Conservation (phyloP, 2,888 invertebrate genomes). For the Lepidocyrtoides sp. region DNA sequence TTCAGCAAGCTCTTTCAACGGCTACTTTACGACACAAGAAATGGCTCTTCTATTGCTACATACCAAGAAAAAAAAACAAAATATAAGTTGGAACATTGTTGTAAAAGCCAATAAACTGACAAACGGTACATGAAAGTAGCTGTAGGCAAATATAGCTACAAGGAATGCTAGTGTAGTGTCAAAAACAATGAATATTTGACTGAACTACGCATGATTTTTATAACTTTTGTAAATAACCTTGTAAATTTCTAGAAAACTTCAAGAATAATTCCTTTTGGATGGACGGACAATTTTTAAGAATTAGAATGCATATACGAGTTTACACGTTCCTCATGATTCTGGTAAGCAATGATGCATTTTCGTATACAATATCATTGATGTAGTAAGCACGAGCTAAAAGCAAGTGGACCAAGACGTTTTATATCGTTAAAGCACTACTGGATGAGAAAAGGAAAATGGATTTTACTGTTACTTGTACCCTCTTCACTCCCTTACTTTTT, state of each 20-base stretch:
- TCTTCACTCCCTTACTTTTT: not conserved
- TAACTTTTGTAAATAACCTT: too few species aligned
- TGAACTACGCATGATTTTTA: too few species aligned
- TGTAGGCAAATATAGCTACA: not conserved
- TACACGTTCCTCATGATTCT: too few species aligned
- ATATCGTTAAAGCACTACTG: constrained; percentile 74
- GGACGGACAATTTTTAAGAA: too few species aligned
- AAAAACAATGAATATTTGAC: too few species aligned
- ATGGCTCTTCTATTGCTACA: not conserved
- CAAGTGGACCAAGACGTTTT: constrained; percentile 81
- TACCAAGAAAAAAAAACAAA: too few species aligned
- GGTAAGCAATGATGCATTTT: too few species aligned
- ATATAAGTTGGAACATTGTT: constrained; percentile 20
- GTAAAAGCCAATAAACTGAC: constrained; percentile 22
- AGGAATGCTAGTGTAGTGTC: too few species aligned
- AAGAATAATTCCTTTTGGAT: too few species aligned
- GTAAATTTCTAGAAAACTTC: too few species aligned
- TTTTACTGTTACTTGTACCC: constrained; percentile 61
- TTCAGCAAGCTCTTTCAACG: constrained; percentile 36
- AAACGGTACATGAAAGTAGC: not conserved
- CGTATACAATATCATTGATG: too few species aligned
- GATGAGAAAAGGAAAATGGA: constrained; percentile 79
- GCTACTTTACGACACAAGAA: not conserved
- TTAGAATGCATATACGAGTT: too few species aligned
- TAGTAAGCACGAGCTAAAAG: constrained; percentile 54